Base-by-base conservation (phyloP, 1,140 invertebrate species). In the Telenomus remus region DNA sequence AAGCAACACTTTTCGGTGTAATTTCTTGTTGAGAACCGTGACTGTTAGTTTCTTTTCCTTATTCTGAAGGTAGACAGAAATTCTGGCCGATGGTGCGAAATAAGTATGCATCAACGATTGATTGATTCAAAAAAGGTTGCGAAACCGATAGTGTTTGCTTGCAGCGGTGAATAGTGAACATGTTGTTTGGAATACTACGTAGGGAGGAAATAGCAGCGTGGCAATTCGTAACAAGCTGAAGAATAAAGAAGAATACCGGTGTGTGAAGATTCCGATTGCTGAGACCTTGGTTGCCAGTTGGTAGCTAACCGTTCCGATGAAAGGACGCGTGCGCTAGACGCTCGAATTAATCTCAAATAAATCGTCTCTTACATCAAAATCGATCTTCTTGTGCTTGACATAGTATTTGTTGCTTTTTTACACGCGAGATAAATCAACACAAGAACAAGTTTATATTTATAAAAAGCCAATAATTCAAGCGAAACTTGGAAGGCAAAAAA, bases 161-260 rank as follows among this genome's bases (percentile, higher is more conserved):
- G 43, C 33, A 42, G n/a, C 47, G 47, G 19, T 50, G 73, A 65
- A 69, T 69, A 69, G 63, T 71, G 61, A 70, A 71, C 59, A 65
- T 74, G 74, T 77, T 79, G 76, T 60, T 53, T 55, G 64, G 70
- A 76, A 79, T 47, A 73, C 50, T 69, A 53, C 64, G 66, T 66
- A 76, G 72, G 53, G 68, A 68, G 60, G 71, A 74, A 80, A 75
- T 57, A 68, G 72, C 54, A 50, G 71, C 72, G 72, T 74, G 78
- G 79, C 72, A 63, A 75, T 68, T 66, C 66, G 73, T 73, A 16
- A 53, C 50, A 27, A 48, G 19, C 65, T 12, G 61, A 84, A 85
- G 83, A 84, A 85, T 81, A 82, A 86, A 86, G 83, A 86, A 83
- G 84, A 85, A 86, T 80, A 81, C 78, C 78, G 80, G 79, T 80